Base-by-base conservation (phyloP, 2,888 invertebrate species). In the Empis stercorea region DNA sequence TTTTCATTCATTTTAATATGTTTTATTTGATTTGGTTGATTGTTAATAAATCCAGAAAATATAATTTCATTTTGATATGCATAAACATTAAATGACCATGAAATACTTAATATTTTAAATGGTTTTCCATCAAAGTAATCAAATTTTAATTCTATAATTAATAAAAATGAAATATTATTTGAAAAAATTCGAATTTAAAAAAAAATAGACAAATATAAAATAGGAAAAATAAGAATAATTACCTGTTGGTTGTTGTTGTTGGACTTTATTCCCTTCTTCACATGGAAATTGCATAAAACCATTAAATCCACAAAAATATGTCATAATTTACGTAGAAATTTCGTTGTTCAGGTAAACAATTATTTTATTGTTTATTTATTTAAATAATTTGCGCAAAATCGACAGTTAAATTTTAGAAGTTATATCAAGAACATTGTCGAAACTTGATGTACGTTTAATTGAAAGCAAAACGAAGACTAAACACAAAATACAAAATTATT, bases 231-330 rank as follows among this genome's bases (percentile, higher is more conserved):
- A n/a, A n/a, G n/a, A n/a, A n/a, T n/a, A n/a, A n/a, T n/a, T n/a
- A 52, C 52, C 52, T 51, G 52, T 49, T 43, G 48, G 32, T n/a
- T 30, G 23, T 13, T 32, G 7, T 32, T 30, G 23, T 13, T 32
- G 7, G 30, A 46, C 43, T 45, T 48, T 55, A 34, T 51, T 52
- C 48, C 53, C 51, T 49, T 16, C 17, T 49, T 16, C 17, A 11
- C 17, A 23, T 27, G 13, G 16, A 52, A 65, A 63, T 48, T 68
- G 68, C 13, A 59, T 59, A 54, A 68, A 67, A 46, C 61, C 65
- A 59, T 68, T 68, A 54, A 65, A 68, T 43, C 68, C 68, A 56
- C 61, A 59, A 54, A 59, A 58, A 53, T 49, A 45, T 47, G 45
- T 37, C 47, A 45, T 51, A 27, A 27, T 27, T 27, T 20, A 27